These are phyloP conservation scores for Vanacampus margaritifer DNA, from an alignment of 2,113 vertebrate species.

Conservation along the genomic window DNA sequence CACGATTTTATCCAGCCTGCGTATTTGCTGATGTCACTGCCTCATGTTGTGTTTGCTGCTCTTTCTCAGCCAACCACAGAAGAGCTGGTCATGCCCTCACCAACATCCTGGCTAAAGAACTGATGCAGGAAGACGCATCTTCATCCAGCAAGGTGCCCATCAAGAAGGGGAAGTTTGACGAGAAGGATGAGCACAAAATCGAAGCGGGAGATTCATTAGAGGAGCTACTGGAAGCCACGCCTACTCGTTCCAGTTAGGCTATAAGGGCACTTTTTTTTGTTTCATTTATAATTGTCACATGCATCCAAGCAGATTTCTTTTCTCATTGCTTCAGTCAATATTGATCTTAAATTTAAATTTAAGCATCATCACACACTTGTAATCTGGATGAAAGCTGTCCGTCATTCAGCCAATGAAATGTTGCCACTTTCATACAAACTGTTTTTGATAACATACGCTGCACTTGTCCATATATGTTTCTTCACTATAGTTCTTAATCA, in stretches of 20 bases:
- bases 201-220: conserved; percentile 63
- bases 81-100: conserved; percentile 83
- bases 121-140: conserved; percentile 76
- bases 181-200: conserved; percentile 42
- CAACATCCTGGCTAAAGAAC: conserved; percentile 82
- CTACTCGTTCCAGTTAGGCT: conserved; percentile 58
- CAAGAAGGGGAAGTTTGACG: conserved; percentile 32
- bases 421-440: conserved; percentile 28
- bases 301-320: conserved; percentile 16
- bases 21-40: neutral
- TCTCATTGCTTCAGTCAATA: conserved; percentile 29
- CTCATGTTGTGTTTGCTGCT: neutral
- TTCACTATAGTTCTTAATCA: conserved; percentile 3
- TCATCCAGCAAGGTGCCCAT: conserved; percentile 27
- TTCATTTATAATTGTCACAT: conserved; percentile 4
- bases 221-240: conserved; percentile 62
- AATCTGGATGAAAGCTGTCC: conserved; percentile 17
- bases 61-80: conserved; percentile 78
- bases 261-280: neutral
- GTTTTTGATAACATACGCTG: conserved; percentile 23
- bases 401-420: conserved; percentile 25
- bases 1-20: neutral
- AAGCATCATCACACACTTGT: neutral
- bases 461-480: conserved; percentile 20
- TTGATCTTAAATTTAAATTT: conserved; percentile 10